phyloP scores from a whole-genome alignment of 1,140 invertebrate genomes.

The Drosophila truncata region DNA sequence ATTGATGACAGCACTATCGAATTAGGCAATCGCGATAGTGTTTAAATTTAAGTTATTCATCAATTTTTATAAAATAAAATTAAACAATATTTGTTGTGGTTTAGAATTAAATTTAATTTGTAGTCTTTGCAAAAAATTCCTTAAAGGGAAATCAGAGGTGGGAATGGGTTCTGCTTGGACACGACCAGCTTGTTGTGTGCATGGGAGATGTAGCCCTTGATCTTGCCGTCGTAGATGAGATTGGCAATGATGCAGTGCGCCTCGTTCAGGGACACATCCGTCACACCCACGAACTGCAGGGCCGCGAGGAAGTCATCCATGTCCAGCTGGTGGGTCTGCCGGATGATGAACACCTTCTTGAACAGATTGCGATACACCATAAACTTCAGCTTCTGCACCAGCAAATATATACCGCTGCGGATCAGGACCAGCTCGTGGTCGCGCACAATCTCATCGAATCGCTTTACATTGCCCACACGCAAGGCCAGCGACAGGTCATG shows the following conservation, averaged over 20 bases:
- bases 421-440: constrained; percentile 97
- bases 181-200: constrained; percentile 98
- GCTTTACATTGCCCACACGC: constrained; percentile 94
- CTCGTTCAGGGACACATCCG: constrained; percentile 96
- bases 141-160: constrained; percentile 87
- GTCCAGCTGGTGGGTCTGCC: constrained; percentile 96
- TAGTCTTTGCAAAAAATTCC: constrained; percentile 6
- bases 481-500: constrained; percentile 94
- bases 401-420: constrained; percentile 97
- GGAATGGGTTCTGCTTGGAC: constrained; percentile 98
- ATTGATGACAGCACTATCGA: neutral
- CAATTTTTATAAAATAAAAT: neutral
- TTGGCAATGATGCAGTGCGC: constrained; percentile 98
- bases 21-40: neutral
- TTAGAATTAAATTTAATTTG: neutral
- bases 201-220: constrained; percentile 99
- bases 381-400: constrained; percentile 98
- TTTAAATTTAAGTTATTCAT: neutral
- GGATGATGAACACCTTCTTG: constrained; percentile 95
- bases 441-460: constrained; percentile 94
- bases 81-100: neutral
- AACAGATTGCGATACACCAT: constrained; percentile 98
- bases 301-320: constrained; percentile 93
- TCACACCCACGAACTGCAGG: constrained; percentile 92
- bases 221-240: constrained; percentile 97